phyloP scores from a whole-genome alignment of 1,140 invertebrate genomes.

The Drosophila funebris region DNA sequence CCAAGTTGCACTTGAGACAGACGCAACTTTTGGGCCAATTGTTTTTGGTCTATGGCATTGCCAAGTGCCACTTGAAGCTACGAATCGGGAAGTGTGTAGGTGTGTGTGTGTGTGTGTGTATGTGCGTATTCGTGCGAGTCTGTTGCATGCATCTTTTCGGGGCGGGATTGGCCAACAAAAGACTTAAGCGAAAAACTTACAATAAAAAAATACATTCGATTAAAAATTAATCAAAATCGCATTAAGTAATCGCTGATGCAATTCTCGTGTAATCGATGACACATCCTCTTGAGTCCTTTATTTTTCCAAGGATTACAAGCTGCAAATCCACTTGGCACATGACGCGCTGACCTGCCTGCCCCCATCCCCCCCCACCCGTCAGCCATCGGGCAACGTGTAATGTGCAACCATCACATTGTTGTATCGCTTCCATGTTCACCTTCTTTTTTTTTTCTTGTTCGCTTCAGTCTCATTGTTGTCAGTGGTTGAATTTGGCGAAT shows the following conservation, averaged over 20 bases:
- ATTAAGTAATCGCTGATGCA: constrained; percentile 56
- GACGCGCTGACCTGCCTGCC: constrained; percentile 37
- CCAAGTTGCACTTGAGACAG: constrained; percentile 45
- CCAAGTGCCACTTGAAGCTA: constrained; percentile 13
- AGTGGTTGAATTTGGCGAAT: constrained; percentile 44
- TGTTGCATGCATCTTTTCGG: too few relatives aligned
- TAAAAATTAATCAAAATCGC: constrained; percentile 54
- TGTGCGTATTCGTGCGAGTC: too few relatives aligned
- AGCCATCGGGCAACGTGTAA: neutral
- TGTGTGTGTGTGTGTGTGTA: neutral
- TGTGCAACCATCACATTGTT: constrained; percentile 22
- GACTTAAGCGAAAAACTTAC: constrained; percentile 52
- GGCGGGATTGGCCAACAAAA: constrained; percentile 28
- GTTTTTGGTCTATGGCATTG: constrained; percentile 34
- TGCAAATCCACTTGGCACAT: constrained; percentile 72
- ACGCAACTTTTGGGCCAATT: constrained; percentile 32
- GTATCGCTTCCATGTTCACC: neutral
- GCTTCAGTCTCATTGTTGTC: constrained; percentile 35
- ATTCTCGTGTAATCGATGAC: constrained; percentile 51
- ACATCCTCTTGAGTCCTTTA: constrained; percentile 12
- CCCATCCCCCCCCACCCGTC: neutral
- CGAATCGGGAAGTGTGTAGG: too few relatives aligned
- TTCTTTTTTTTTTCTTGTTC: neutral
- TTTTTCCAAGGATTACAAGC: constrained; percentile 64
- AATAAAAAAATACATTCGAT: constrained; percentile 9